Percentiles rank a stretch among this genome's conserved stretches.
phyloP scores from a whole-genome alignment of 2,888 invertebrate genomes.

The Mamestra brassicae region DNA sequence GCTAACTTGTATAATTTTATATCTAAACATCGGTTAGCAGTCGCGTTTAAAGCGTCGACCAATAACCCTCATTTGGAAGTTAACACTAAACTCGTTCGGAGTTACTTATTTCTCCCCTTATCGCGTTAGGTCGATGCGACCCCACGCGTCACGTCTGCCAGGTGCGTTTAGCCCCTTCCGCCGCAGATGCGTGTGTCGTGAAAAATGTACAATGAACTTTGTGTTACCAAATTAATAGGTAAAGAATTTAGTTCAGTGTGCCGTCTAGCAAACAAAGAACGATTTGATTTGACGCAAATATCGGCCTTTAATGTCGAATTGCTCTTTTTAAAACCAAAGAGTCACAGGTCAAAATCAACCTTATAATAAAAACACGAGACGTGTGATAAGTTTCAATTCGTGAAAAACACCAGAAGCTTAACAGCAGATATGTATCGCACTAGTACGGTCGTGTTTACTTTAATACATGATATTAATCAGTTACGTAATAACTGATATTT shows the following conservation, averaged over 20 bases:
- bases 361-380: background rate
- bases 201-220: constrained; percentile 71
- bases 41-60: constrained; percentile 67
- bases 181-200: constrained; percentile 77
- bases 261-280: background rate
- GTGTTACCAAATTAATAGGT: constrained; percentile 47
- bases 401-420: constrained; percentile 13
- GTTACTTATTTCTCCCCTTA: constrained; percentile 75
- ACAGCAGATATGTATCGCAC: constrained; percentile 17
- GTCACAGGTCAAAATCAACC: constrained; percentile 10
- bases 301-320: background rate
- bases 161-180: constrained; percentile 83
- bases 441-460: constrained; percentile 10
- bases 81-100: constrained; percentile 79
- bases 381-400: constrained; percentile 14
- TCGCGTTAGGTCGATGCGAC: constrained; percentile 77
- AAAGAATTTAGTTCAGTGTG: constrained; percentile 28
- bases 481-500: constrained; percentile 41
- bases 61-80: constrained; percentile 76
- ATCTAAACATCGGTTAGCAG: constrained; percentile 72
- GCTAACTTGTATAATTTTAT: constrained; percentile 69
- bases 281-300: background rate
- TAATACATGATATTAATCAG: constrained; percentile 35
- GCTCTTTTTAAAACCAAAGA: background rate
- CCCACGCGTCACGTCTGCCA: constrained; percentile 83